Percentiles rank a stretch among this genome's conserved stretches.
phyloP scores from a whole-genome alignment of 2,888 invertebrate species.

The Drosophila multiciliata region DNA sequence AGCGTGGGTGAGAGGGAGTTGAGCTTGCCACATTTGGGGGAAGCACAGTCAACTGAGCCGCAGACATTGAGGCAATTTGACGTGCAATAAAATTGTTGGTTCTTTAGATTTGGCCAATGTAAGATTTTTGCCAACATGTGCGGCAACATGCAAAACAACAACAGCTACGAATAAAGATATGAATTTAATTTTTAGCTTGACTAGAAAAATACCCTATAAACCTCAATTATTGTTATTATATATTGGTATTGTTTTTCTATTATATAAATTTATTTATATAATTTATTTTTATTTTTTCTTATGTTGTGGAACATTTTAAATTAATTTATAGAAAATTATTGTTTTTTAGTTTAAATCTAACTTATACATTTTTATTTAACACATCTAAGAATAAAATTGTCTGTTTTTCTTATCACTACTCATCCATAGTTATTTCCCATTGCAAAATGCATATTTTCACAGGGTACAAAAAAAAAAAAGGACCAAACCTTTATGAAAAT shows the following conservation, averaged over 20 bases:
- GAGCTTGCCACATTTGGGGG: neutral
- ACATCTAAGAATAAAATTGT: neutral
- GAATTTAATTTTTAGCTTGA: neutral
- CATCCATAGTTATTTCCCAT: neutral
- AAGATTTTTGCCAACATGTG: conserved; percentile 48
- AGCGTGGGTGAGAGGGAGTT: neutral
- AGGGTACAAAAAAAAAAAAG: conserved; percentile 44
- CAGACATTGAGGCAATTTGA: conserved; percentile 59
- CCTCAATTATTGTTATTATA: neutral
- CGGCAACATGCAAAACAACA: conserved; percentile 4
- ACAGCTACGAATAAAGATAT: neutral
- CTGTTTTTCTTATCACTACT: neutral
- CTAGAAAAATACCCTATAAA: conserved; percentile 23
- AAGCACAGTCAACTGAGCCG: conserved; percentile 49
- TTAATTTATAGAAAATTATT: neutral
- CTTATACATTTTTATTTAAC: neutral
- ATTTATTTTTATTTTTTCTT: no score
- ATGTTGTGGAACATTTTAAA: rapidly evolving
- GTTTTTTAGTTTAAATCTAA: neutral
- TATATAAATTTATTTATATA: no score
- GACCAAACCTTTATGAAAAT: conserved; percentile 46
- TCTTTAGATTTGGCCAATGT: conserved; percentile 48
- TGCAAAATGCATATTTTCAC: neutral
- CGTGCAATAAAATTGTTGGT: conserved; percentile 71
- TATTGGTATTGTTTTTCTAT: neutral